Evolutionary conservation across 2,888 invertebrate species (phyloP), one percentile per base, ranked within the genome.

Genomic region (Rhingia campestris): DNA sequence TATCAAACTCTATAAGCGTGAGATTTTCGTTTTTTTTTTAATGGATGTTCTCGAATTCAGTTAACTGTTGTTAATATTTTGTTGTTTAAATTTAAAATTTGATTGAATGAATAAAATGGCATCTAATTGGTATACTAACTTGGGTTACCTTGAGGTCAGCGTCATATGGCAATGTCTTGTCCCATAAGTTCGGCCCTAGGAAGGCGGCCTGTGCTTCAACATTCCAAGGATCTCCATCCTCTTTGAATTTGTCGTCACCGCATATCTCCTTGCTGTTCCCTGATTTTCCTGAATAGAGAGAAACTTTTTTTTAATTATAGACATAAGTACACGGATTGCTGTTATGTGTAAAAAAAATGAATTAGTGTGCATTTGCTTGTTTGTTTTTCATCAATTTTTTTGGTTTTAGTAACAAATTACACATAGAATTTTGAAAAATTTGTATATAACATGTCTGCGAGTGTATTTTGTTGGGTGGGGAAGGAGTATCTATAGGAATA

Each of bases 121-220:
- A 63, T 80, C 70, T 82, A 86, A 87, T 81, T 89, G 90, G 90
- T 90, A 90, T 93, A 93, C 93, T 93, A 93, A 94, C 93, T 93
- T 93, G 93, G 92, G 93, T 93, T 95, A 97, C 97, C 95, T 98
- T 98, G 94, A 98, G 96, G 94, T 98, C 97, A 92, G 97, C 96
- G 93, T 97, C 97, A 92, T 97, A 97, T 89, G 96, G 95, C 90
- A 96, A 93, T 88, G 97, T 96, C 93, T 97, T 97, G 93, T 98
- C 98, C 98, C 98, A 98, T 86, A 98, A 93, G 92, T 97, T 98
- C 87, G 98, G 98, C 86, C 98, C 98, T 89, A 98, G 95, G 93
- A 98, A 98, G 91, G 98, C 98, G 87, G 98, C 96, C 92, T 97
- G 97, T 90, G 97, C 97, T 93, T 97, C 97, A 90, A 95, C 95